phyloP scores from a whole-genome alignment of 2,797 vertebrate species.

The Agapornis canus region DNA sequence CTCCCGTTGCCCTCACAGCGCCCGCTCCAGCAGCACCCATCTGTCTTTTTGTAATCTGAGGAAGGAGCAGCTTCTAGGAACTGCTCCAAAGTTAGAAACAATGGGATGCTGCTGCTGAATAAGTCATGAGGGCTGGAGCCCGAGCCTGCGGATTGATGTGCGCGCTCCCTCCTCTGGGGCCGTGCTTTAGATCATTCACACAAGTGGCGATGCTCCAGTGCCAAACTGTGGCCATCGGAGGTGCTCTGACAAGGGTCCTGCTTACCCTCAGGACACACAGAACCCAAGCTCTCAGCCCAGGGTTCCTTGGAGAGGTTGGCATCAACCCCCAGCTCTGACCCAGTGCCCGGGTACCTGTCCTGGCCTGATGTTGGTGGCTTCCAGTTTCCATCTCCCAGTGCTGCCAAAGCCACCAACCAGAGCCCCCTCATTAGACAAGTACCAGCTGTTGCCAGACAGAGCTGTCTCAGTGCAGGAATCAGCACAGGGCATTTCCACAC shows the following conservation, averaged over 20 bases:
- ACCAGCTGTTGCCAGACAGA: neutral
- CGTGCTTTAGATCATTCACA: conserved; percentile 36
- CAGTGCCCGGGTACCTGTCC: neutral
- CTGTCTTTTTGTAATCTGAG: conserved; percentile 63
- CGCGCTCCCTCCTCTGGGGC: neutral
- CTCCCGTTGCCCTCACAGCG: neutral
- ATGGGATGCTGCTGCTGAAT: conserved; percentile 64
- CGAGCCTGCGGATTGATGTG: conserved; percentile 60
- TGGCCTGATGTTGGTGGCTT: fast-evolving
- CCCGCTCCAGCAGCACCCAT: neutral
- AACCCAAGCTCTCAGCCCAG: neutral
- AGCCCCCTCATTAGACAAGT: neutral
- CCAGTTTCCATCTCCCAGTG: neutral
- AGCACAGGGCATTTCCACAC: neutral
- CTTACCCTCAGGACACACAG: neutral
- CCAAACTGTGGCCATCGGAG: neutral
- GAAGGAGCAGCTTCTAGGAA: conserved; percentile 64
- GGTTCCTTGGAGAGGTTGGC: neutral
- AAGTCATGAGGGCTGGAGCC: conserved; percentile 67
- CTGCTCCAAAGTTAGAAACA: conserved; percentile 69
- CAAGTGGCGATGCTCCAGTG: neutral
- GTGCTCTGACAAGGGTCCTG: neutral
- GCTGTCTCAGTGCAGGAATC: neutral
- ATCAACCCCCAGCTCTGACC: fast-evolving
- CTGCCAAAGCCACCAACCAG: neutral